Percentiles rank a stretch among this genome's conserved stretches.
These are phyloP conservation scores for Atrichornis clamosus DNA, from an alignment of 2,113 vertebrate genomes.

Conservation along the genomic window DNA sequence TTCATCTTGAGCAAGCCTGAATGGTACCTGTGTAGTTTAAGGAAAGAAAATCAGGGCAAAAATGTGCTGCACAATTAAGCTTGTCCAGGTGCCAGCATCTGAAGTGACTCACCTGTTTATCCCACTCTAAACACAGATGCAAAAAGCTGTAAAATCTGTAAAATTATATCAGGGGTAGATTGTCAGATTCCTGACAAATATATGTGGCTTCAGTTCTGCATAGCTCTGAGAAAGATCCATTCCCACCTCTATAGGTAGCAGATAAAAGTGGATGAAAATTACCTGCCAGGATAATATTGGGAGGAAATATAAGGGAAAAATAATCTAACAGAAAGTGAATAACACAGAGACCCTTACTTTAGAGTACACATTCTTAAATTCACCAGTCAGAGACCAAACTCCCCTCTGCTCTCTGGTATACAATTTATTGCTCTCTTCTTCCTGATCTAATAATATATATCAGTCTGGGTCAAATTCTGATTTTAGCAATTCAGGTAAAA, in stretches of 20 bases:
- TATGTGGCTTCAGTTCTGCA: neutral
- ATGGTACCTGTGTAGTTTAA: neutral
- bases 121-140: neutral
- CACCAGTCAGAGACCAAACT: neutral
- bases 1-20: accelerated
- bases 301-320: neutral
- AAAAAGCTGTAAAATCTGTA: neutral
- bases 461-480: neutral
- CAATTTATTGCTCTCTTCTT: neutral
- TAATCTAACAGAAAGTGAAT: neutral
- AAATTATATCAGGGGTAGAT: neutral
- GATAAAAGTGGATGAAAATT: neutral
- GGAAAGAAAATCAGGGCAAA: neutral
- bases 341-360: neutral
- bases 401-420: neutral
- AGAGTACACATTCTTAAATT: neutral
- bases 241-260: neutral
- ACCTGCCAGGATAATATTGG: neutral
- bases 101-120: neutral
- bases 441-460: neutral
- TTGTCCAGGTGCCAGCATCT: neutral
- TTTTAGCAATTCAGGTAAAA: neutral
- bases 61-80: neutral
- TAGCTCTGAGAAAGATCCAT: neutral
- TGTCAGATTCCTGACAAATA: neutral